Base-by-base conservation (phyloP, 92 coral and sea anemone genomes). In the Epizoanthus illoricatus region DNA sequence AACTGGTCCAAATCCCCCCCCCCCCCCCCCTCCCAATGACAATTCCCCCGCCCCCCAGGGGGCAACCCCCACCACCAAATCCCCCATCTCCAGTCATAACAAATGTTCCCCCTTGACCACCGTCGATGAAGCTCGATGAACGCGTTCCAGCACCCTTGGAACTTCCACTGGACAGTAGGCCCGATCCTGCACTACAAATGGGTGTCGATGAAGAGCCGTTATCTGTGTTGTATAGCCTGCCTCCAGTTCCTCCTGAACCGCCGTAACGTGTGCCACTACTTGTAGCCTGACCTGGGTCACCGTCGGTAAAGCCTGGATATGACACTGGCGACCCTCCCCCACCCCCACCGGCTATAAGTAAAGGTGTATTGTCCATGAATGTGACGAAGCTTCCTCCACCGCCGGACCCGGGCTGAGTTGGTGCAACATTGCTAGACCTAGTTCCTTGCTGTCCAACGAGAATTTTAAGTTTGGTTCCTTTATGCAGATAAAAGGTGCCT, bases 61-160 rank as follows among this genome's bases (percentile, higher is more conserved):
- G n/a, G n/a, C n/a, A 93, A 13, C 99, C 99, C 40, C 99, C 99
- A 12, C 99, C 98, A 10, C 99, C 99, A 84, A 96, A 93, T 13
- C 99, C 99, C 5, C 97, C 99, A 52, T 87, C 84, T 4, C 74
- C 84, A 56, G 62, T 65, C 23, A 84, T n/a, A 10, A 0, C 39
- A 17, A 21, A 69, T 0, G 69, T 13, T 3, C 91, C 93, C 17
- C 95, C 95, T 0, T 49, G 74, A 28, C 93, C 91, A 5, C 95
- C 95, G 9, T 75, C 23, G 10, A 89, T 84, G 17, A 89, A 89
- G 69, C 90, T 85, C 58, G 28, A 47, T 11, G 94, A 72, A 7
- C 62, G 81, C 9, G 21, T 41, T 15, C 85, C 84, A 19, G 42
- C 2, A 4, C 19, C 2, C 7, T 39, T 57, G 0, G 65, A 39